Evolutionary conservation across 2,113 vertebrate species (phyloP).

Genomic region (Cavia aperea): DNA sequence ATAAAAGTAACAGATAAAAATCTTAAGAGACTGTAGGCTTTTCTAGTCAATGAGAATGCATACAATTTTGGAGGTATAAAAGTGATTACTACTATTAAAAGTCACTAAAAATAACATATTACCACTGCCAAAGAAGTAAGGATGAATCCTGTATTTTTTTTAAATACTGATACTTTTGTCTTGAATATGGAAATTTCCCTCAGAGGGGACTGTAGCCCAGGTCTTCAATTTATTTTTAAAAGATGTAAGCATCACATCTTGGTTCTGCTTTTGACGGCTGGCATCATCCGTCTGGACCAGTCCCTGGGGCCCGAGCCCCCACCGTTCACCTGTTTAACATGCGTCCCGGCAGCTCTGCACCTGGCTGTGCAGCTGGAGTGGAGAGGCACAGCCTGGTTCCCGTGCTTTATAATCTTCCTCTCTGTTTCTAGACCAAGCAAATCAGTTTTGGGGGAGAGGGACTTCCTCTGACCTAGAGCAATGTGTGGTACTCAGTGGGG

Average conservation of each 20-base stretch:
- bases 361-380: background rate
- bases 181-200: background rate
- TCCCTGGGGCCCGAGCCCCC: background rate
- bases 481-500: background rate
- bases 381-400: background rate
- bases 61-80: background rate
- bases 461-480: background rate
- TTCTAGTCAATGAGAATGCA: background rate
- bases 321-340: background rate
- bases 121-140: background rate
- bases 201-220: background rate
- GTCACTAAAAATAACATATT: background rate
- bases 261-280: background rate
- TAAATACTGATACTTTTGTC: background rate
- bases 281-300: background rate
- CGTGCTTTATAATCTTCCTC: background rate
- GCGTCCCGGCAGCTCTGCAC: background rate
- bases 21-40: background rate
- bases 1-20: background rate
- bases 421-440: background rate
- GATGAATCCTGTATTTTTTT: background rate
- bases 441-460: background rate
- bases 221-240: background rate
- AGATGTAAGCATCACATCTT: background rate
- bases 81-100: background rate